These are phyloP conservation scores for Campopleginae sp. DNA, from an alignment of 2,888 invertebrate genomes.

Conservation along the genomic window DNA sequence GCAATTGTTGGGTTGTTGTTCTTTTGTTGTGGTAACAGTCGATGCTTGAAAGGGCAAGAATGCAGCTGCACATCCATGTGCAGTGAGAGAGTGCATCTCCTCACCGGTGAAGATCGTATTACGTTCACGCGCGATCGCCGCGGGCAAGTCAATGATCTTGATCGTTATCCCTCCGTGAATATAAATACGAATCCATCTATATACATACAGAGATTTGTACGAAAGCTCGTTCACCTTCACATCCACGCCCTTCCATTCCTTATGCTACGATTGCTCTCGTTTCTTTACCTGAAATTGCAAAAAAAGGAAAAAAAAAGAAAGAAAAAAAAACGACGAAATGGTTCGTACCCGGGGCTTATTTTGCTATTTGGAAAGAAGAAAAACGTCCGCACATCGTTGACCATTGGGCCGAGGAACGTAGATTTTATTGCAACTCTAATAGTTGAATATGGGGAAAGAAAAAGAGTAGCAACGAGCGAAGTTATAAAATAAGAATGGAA, in stretches of 20 bases:
- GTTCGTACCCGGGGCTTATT: not conserved
- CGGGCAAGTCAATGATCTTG: conserved; percentile 70
- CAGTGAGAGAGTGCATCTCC: conserved; percentile 36
- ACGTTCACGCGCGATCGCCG: conserved; percentile 65
- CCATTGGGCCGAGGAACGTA: not conserved
- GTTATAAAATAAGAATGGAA: conserved; percentile 7
- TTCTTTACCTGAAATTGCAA: conserved; percentile 7
- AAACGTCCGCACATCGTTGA: not conserved
- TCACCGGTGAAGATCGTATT: conserved; percentile 63
- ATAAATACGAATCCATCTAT: conserved; percentile 19
- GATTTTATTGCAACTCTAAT: not conserved
- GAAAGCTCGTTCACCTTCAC: conserved; percentile 63
- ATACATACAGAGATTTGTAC: not conserved
- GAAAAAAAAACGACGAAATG: not conserved
- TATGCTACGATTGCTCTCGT: conserved; percentile 17
- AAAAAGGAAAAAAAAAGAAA: not conserved
- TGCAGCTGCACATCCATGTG: conserved; percentile 33
- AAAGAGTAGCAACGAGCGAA: not conserved
- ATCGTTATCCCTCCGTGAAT: conserved; percentile 62
- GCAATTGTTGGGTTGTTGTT: not conserved
- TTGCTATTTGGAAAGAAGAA: not conserved
- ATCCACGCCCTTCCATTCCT: conserved; percentile 8
- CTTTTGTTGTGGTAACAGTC: conserved; percentile 50
- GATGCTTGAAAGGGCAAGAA: conserved; percentile 50
- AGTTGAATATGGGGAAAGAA: not conserved